phyloP scores from a whole-genome alignment of 2,888 invertebrate genomes.

The Macrosoma leucophasiata region DNA sequence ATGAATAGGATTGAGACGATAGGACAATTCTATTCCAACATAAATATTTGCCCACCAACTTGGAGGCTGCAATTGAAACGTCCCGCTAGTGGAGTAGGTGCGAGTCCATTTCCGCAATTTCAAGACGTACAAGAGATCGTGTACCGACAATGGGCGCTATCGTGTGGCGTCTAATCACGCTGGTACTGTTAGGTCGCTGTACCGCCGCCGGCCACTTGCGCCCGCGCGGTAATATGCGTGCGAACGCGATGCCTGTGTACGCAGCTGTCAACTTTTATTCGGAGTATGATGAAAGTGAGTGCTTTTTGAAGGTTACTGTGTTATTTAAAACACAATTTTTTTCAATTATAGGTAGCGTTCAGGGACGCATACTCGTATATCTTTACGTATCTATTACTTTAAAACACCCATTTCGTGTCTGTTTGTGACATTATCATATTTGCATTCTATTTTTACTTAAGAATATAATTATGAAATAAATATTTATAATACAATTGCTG shows the following conservation, averaged over 20 bases:
- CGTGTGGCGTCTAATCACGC: constrained; percentile 73
- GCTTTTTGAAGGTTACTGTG: no score
- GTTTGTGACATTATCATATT: no score
- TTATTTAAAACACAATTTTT: no score
- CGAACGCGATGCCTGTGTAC: constrained; percentile 68
- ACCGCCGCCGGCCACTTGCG: constrained; percentile 47
- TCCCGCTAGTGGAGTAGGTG: constrained; percentile 67
- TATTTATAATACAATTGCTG: no score
- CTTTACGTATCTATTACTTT: no score
- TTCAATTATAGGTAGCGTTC: no score
- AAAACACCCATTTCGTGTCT: no score
- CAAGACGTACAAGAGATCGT: constrained; percentile 70
- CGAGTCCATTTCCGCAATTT: constrained; percentile 73
- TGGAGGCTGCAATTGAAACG: constrained; percentile 66
- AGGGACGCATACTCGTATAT: no score
- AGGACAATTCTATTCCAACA: constrained; percentile 39
- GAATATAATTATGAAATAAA: no score
- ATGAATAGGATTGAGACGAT: background rate
- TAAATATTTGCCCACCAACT: constrained; percentile 49
- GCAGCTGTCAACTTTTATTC: constrained; percentile 38
- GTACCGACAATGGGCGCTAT: constrained; percentile 72
- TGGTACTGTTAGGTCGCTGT: constrained; percentile 65
- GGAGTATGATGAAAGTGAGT: constrained; percentile 29
- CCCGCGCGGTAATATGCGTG: constrained; percentile 65
- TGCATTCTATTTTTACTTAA: no score